Evolutionary conservation across 2,113 vertebrate genomes (phyloP).

Genomic region (Eclectus roratus): DNA sequence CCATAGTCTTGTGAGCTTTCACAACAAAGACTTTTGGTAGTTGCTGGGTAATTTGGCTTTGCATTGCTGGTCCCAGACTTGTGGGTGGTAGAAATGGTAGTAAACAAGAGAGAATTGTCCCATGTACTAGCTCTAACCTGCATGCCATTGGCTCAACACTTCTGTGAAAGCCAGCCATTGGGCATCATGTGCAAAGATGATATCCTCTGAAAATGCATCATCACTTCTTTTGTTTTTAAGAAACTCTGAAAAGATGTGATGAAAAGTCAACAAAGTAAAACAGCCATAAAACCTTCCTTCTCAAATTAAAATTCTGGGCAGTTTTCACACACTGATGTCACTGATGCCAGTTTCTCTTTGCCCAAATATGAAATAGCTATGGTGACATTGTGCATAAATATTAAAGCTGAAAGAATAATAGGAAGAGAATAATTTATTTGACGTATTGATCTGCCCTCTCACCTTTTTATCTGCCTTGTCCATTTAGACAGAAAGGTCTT

Average conservation of each 20-base stretch:
- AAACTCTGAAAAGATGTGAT: neutral
- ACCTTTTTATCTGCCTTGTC: neutral
- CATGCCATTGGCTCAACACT: neutral
- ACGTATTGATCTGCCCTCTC: neutral
- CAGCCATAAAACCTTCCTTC: neutral
- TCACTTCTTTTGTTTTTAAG: neutral
- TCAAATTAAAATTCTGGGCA: neutral
- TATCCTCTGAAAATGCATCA: neutral
- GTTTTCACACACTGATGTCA: neutral
- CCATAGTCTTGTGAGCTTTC: neutral
- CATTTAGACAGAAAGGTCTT: neutral
- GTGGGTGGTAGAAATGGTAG: neutral
- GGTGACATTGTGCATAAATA: neutral
- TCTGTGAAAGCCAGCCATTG: neutral
- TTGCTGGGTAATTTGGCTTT: neutral
- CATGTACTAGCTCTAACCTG: neutral
- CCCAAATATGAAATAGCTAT: neutral
- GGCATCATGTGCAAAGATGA: fast-evolving
- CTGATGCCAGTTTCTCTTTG: neutral
- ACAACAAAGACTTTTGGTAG: neutral
- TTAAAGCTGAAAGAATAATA: neutral
- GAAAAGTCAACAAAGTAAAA: neutral
- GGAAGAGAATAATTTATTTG: neutral
- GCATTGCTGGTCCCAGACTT: neutral
- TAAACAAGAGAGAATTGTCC: neutral